These are phyloP conservation scores for Arenaria interpres DNA, from an alignment of 2,113 vertebrate species.

Conservation along the genomic window DNA sequence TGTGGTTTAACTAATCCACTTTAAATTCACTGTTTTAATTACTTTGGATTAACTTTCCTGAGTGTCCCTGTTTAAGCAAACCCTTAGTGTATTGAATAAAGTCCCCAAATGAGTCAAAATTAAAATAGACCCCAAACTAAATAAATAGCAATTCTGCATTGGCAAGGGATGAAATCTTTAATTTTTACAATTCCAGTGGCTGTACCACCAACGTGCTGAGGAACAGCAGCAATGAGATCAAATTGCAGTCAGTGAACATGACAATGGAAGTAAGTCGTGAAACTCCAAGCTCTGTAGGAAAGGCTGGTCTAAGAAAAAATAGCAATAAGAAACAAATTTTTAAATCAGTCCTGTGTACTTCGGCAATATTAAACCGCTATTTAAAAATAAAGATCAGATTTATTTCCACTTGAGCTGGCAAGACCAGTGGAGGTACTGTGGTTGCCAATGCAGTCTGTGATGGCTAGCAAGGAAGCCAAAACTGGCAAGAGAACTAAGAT, in stretches of 20 bases:
- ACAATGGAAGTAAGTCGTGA: background rate
- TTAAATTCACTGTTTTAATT: slow-evolving; percentile 71
- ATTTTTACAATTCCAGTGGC: slow-evolving; percentile 21
- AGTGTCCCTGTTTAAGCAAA: slow-evolving; percentile 65
- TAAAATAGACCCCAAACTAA: slow-evolving; percentile 52
- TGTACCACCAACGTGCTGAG: background rate
- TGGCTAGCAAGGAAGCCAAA: slow-evolving; percentile 52
- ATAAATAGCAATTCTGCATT: slow-evolving; percentile 40
- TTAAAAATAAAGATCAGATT: slow-evolving; percentile 57
- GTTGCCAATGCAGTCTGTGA: slow-evolving; percentile 42
- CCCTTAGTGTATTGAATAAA: slow-evolving; percentile 46
- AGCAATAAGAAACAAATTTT: background rate
- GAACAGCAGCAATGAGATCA: background rate
- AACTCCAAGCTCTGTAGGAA: background rate
- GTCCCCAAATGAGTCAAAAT: slow-evolving; percentile 58
- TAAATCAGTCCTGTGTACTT: background rate
- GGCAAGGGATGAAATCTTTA: slow-evolving; percentile 46
- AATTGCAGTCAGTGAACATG: background rate
- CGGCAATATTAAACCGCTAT: slow-evolving; percentile 8
- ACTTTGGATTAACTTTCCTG: slow-evolving; percentile 70
- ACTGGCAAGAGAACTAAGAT: slow-evolving; percentile 33
- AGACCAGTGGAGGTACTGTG: background rate
- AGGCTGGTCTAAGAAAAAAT: background rate
- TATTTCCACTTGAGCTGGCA: slow-evolving; percentile 45
- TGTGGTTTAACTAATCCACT: slow-evolving; percentile 72